Percentiles rank a stretch among this genome's conserved stretches.
These are phyloP conservation scores for Thamnophis sirtalis DNA, from an alignment of 2,113 vertebrate species.

Conservation along the genomic window DNA sequence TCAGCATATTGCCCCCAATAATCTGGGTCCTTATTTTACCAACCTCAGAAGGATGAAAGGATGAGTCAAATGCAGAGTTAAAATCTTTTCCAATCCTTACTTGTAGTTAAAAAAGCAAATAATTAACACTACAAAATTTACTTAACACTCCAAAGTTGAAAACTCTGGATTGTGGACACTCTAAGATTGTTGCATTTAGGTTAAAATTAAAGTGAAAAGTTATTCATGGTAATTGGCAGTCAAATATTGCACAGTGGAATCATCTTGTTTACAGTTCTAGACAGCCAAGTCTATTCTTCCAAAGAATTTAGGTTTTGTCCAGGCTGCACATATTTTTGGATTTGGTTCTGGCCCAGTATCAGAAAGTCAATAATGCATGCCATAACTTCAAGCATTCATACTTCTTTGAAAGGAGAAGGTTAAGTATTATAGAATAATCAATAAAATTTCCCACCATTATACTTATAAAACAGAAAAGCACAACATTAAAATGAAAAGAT, in stretches of 20 bases:
- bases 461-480: background rate
- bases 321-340: background rate
- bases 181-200: background rate
- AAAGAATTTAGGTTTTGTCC: background rate
- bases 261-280: background rate
- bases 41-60: too few relatives aligned
- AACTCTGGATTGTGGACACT: background rate
- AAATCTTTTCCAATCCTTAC: background rate
- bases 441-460: background rate
- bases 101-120: background rate
- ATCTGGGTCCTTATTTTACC: too few relatives aligned
- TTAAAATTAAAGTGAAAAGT: background rate
- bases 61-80: background rate
- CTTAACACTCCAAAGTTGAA: background rate
- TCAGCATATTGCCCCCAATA: too few relatives aligned
- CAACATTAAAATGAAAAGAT: background rate
- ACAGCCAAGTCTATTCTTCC: background rate
- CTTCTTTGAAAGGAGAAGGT: background rate
- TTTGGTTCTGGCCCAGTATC: background rate
- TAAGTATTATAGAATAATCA: background rate
- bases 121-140: background rate
- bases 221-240: background rate
- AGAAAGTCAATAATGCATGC: background rate
- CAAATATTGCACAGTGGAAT: background rate
- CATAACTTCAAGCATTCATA: background rate